Evolutionary conservation across 1,140 invertebrate species (phyloP).

Genomic region (Metaphire vulgaris): DNA sequence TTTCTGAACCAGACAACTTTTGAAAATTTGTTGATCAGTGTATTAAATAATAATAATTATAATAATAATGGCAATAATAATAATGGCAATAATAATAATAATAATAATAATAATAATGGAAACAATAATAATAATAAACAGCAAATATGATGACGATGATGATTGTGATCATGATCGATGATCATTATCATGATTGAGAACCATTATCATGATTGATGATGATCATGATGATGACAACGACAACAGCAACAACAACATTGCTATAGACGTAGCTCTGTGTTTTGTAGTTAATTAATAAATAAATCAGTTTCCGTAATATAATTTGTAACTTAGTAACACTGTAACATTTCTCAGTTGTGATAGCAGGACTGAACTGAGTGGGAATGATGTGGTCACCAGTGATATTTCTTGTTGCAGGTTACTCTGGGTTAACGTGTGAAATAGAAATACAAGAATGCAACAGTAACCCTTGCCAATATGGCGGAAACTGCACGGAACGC

Average conservation of each 20-base stretch:
- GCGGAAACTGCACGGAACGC: constrained; percentile 70
- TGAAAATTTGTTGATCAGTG: no score
- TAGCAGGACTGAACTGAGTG: no score
- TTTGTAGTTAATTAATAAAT: no score
- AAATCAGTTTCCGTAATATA: no score
- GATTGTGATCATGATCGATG: constrained; percentile 10
- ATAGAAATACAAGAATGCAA: constrained; percentile 7
- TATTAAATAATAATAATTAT: constrained; percentile 1
- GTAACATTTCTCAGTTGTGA: no score
- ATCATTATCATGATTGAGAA: constrained; percentile 5
- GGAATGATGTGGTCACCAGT: no score
- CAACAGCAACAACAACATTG: neutral
- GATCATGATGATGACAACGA: neutral
- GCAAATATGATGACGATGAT: constrained; percentile 12
- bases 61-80: neutral
- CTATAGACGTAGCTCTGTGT: no score
- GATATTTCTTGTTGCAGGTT: constrained; percentile 58
- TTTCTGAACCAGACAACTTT: no score
- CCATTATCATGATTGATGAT: neutral
- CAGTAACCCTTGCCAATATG: constrained; percentile 64
- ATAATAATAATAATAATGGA: neutral
- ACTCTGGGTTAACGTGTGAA: constrained; percentile 50
- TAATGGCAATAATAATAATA: neutral
- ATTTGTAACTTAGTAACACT: no score
- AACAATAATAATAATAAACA: neutral